Evolutionary conservation across 1,140 invertebrate species (phyloP), one percentile per base, ranked within the genome.

Genomic region (Drosophila parabipectinata): DNA sequence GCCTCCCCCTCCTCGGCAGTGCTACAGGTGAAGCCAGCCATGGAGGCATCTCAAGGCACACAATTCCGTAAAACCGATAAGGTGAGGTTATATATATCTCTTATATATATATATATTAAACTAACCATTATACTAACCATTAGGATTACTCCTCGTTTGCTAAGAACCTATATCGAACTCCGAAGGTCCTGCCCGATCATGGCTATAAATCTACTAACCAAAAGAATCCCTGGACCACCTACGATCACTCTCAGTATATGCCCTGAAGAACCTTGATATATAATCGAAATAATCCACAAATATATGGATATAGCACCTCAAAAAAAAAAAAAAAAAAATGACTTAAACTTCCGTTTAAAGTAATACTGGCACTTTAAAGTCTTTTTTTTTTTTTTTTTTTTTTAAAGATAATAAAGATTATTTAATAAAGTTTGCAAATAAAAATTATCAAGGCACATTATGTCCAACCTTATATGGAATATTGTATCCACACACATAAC

Each of bases 111-210:
- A 4, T 12, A 4, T 4, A 4, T 4, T 4, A 10, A 10, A 37
- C 34, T 37, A 37, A 37, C 34, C 34, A 15, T 53, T 8, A 28
- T 32, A 14, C 10, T 24, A 28, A 12, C 12, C 0, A n/a, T 15
- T 32, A 91, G 90, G 75, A 87, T 26, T 91, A 72, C 47, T 50
- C 61, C 1, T 81, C 60, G 45, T 77, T 81, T 37, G 61, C 90
- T 3, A 91, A 76, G 51, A 64, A 64, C 12, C 48, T 84, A 9
- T 91, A 87, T 45, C 80, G 75, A 5, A 81, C 74, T 10, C 82
- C 84, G 0, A 91, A 91, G 26, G 58, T 78, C 0, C 21, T 81
- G 34, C 77, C 77, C 5, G 77, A 77, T 6, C 64, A 78, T 44
- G 73, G 78, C 9, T 77, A 81, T 7, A 51, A 47, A 0, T 51